Base-by-base conservation (phyloP, 2,888 invertebrate genomes). In the Parnassius glacialis region DNA sequence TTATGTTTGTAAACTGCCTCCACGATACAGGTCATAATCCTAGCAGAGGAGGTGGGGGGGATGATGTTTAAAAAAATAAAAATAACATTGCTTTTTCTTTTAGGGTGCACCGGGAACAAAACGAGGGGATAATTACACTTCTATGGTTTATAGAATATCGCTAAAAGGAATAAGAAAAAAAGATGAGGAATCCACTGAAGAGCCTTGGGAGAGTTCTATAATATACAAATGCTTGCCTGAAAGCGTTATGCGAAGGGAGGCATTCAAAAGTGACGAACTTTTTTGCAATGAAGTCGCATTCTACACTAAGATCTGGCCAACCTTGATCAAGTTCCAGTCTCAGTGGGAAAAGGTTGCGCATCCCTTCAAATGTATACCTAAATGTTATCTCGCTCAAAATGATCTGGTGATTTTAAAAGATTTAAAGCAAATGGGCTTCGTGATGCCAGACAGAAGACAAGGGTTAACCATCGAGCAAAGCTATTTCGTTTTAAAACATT, bases 231-330 rank as follows among this genome's bases (percentile, higher is more conserved):
- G 94, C 68, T 81, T 95, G 13, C 95, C 95, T 0, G 94, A 94
- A 67, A 95, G 93, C 66, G 84, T 89, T 10, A 87, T 92, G 20
- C 86, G 93, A 43, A 84, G 95, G n/a, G 95, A 95, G 71, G 93
- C 94, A 0, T 95, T 93, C 73, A 95, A 95, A 78, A 95, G 95
- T 74, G 95, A 95, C 63, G 92, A 93, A 61, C 79, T 95, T 0
- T 95, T 95, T 75, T 92, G 93, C 72, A 95, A 95, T 70, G 95
- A 95, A 80, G 94, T 95, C 0, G 94, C 94, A 10, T 95, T 95
- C 75, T 95, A 95, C 74, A 95, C 93, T 44, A 92, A 93, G 70
- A 94, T 95, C 12, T 93, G 95, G 92, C 95, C 95, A 9, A 92
- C 93, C n/a, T 73, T 95, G 41, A 74, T 90, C 0, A 81, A 86